phyloP scores from a whole-genome alignment of 1,140 invertebrate genomes.

The silkworm (Bombyx mori) region DNA sequence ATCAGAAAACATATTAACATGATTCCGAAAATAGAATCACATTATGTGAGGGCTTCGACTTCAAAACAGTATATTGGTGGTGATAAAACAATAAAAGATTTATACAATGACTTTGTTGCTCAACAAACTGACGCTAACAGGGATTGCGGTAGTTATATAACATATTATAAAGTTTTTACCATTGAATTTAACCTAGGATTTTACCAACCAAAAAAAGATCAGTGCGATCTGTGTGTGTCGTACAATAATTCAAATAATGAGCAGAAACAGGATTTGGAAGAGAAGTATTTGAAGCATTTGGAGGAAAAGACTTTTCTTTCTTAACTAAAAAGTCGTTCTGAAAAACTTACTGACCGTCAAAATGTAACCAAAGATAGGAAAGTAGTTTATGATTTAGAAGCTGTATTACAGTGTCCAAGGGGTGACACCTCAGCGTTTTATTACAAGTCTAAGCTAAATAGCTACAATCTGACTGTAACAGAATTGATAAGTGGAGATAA shows the following conservation, averaged over 20 bases:
- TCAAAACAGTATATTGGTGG: conserved; percentile 28
- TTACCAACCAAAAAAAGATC: conserved; percentile 50
- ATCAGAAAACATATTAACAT: conserved; percentile 3
- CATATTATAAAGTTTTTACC: conserved; percentile 28
- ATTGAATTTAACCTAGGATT: conserved; percentile 44
- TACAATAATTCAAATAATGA: conserved; percentile 28
- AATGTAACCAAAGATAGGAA: conserved; percentile 29
- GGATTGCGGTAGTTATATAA: conserved; percentile 1
- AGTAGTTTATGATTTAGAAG: conserved; percentile 44
- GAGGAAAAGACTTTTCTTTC: conserved; percentile 29
- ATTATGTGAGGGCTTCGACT: conserved; percentile 13
- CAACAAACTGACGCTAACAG: conserved; percentile 4
- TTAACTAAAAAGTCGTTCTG: conserved; percentile 14
- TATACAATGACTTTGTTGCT: conserved; percentile 24
- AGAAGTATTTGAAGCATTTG: conserved; percentile 14
- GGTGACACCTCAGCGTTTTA: conserved; percentile 40
- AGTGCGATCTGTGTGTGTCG: conserved; percentile 41
- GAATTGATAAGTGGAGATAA: conserved; percentile 1
- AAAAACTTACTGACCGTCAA: conserved; percentile 22
- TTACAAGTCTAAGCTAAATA: conserved; percentile 53
- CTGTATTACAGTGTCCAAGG: conserved; percentile 35
- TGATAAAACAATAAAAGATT: conserved; percentile 24
- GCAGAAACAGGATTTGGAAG: conserved; percentile 15
- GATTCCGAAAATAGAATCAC: conserved; percentile 4
- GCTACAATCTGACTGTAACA: conserved; percentile 41